Conservation (phyloP, 2,888 invertebrate genomes). For the Metopia argyrocephala region DNA sequence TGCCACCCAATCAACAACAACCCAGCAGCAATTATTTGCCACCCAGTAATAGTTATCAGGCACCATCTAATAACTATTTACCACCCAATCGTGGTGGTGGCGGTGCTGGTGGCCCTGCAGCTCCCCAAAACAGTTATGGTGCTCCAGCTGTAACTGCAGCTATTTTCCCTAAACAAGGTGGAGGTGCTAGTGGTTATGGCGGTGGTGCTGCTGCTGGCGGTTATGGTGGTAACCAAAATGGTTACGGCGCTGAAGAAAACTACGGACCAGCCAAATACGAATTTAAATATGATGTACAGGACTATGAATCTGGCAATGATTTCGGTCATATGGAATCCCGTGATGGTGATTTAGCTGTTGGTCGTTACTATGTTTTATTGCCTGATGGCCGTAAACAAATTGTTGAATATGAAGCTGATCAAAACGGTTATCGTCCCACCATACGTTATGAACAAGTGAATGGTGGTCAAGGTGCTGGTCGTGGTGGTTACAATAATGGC, state of each 20-base stretch:
- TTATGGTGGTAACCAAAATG: conserved; percentile 64
- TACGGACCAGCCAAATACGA: conserved; percentile 85
- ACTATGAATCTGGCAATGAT: conserved; percentile 82
- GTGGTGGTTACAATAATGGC: conserved; percentile 69
- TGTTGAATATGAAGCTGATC: conserved; percentile 85
- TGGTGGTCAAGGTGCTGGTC: conserved; percentile 69
- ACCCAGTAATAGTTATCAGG: conserved; percentile 75
- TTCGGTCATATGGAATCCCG: conserved; percentile 84
- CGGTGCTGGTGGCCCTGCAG: conserved; percentile 71
- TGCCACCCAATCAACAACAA: conserved; percentile 78
- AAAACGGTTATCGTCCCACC: conserved; percentile 84
- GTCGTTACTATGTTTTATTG: conserved; percentile 83
- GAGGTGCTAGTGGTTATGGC: conserved; percentile 55
- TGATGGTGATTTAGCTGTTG: conserved; percentile 82
- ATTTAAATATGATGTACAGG: conserved; percentile 84
- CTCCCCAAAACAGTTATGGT: conserved; percentile 79
- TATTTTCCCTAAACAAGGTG: conserved; percentile 76
- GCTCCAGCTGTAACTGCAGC: conserved; percentile 80
- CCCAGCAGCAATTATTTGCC: conserved; percentile 79
- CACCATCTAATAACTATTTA: conserved; percentile 73
- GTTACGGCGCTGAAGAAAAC: conserved; percentile 74
- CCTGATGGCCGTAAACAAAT: conserved; percentile 86
- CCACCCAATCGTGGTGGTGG: conserved; percentile 79
- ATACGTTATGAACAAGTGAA: conserved; percentile 84
- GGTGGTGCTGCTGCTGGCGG: conserved; percentile 56